Conservation (phyloP, 30 jellyfish, hydroid and myxozoan genomes). For the Pelagia noctiluca region DNA sequence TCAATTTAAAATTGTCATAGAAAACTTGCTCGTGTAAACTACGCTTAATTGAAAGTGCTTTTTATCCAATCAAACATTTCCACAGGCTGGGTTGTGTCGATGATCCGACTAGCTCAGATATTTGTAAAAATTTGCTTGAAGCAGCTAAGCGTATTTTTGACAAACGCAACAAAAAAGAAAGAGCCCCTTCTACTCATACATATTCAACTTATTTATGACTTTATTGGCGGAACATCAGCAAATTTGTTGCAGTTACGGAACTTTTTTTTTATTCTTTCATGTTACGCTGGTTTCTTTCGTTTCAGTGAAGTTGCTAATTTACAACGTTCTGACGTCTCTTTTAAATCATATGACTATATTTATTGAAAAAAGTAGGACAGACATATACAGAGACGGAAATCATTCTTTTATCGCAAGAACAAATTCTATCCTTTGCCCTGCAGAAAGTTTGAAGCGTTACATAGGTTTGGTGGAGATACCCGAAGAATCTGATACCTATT, state of each 20-base stretch:
- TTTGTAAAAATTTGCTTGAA: too few relatives aligned
- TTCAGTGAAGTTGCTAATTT: conserved; percentile 1
- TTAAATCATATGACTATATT: conserved; percentile 12
- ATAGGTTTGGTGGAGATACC: background rate
- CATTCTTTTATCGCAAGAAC: conserved; percentile 3
- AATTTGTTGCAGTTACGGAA: too few relatives aligned
- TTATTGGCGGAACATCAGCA: too few relatives aligned
- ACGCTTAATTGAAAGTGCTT: conserved; percentile 15
- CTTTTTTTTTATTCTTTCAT: too few relatives aligned
- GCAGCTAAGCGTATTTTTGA: too few relatives aligned
- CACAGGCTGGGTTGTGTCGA: conserved; percentile 1
- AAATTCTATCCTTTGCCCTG: conserved; percentile 18
- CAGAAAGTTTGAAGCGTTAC: background rate
- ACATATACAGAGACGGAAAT: conserved; percentile 16
- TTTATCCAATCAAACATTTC: conserved; percentile 8
- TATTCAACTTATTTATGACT: too few relatives aligned
- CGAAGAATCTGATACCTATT: background rate
- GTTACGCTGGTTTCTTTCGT: too few relatives aligned
- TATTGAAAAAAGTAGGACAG: conserved; percentile 8
- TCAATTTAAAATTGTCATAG: too few relatives aligned
- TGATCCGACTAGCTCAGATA: conserved; percentile 13
- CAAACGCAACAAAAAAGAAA: too few relatives aligned
- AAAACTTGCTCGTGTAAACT: too few relatives aligned
- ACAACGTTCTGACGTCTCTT: background rate
- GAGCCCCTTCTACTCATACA: too few relatives aligned